Evolutionary conservation across 1,140 invertebrate species (phyloP).

Genomic region (Drosophila bipectinata): DNA sequence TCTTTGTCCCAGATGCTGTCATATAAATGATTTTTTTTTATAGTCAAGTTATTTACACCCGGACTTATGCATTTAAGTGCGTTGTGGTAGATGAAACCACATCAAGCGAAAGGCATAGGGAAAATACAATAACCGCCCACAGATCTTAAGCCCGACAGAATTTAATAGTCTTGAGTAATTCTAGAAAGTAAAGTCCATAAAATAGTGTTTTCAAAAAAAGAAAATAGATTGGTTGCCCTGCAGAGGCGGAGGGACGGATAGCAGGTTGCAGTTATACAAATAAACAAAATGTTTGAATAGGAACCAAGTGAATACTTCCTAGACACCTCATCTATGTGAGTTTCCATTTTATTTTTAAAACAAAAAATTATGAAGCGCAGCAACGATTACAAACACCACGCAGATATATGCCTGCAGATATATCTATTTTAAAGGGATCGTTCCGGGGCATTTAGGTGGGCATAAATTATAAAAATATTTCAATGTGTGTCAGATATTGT

Average conservation of each 20-base stretch:
- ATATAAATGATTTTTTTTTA: conserved; percentile 52
- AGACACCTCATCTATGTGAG: conserved; percentile 39
- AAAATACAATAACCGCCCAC: conserved; percentile 72
- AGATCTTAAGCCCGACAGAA: conserved; percentile 36
- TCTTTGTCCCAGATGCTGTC: conserved; percentile 45
- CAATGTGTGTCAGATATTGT: conserved; percentile 73
- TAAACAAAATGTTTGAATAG: conserved; percentile 58
- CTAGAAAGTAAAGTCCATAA: conserved; percentile 67
- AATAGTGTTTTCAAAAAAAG: conserved; percentile 54
- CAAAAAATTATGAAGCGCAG: conserved; percentile 39
- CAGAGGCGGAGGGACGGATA: conserved; percentile 9
- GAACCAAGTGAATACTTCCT: conserved; percentile 47
- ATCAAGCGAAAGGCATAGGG: conserved; percentile 41
- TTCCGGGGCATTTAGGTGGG: conserved; percentile 56
- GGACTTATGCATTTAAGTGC: conserved; percentile 40
- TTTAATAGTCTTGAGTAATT: conserved; percentile 68
- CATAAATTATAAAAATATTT: conserved; percentile 83
- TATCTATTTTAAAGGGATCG: conserved; percentile 59
- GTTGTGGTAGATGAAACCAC: conserved; percentile 51
- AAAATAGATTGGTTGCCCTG: conserved; percentile 25
- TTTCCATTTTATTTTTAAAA: conserved; percentile 68
- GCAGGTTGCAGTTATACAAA: conserved; percentile 72
- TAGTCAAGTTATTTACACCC: conserved; percentile 28
- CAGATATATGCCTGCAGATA: conserved; percentile 20
- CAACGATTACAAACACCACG: conserved; percentile 29